Base-by-base conservation (phyloP, 2,797 vertebrate species). In the Channallabes apus region DNA sequence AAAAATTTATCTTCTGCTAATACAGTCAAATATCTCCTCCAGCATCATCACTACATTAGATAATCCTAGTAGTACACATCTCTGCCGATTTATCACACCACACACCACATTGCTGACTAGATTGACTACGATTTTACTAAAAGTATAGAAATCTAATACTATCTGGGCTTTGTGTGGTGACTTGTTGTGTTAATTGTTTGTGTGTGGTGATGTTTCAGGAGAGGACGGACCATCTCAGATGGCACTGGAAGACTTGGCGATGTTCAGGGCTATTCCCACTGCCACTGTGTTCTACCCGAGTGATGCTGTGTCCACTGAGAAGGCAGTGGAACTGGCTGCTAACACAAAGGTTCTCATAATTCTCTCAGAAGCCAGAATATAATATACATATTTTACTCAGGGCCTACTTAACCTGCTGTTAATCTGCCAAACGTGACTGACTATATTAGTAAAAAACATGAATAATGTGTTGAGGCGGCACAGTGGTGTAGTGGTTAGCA, bases 181-280 rank as follows among this genome's bases (percentile, higher is more conserved):
- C 2, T 58, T 17, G 5, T 20, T 59, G 27, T 32, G 3, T 27
- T 51, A 51, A 51, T 51, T 51, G 11, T 51, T 22, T 58, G 24
- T 62, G 56, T 59, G 75, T 56, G 58, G 3, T 80, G n/a, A 51
- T 80, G 46, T 85, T 91, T 9, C 90, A 99, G 98, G 97, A 89
- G 98, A 99, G 92, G 98, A 99, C 51, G 97, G 97, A 8, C 96
- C 98, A 4, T 97, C 97, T 88, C 95, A 97, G 94, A 99, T 99
- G 98, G 96, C 95, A 65, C 94, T 99, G 77, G 97, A 99, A 91
- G 98, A 99, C 68, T 85, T 99, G 85, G 94, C 93, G 87, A 96
- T 99, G 96, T 98, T 99, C 89, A 95, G 97, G 71, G 92, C 95
- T 64, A 86, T 99, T 88, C 98, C 98, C 84, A 96, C 89, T 4